Conservation (phyloP, 2,888 invertebrate genomes). For the Troides oblongomaculatus region DNA sequence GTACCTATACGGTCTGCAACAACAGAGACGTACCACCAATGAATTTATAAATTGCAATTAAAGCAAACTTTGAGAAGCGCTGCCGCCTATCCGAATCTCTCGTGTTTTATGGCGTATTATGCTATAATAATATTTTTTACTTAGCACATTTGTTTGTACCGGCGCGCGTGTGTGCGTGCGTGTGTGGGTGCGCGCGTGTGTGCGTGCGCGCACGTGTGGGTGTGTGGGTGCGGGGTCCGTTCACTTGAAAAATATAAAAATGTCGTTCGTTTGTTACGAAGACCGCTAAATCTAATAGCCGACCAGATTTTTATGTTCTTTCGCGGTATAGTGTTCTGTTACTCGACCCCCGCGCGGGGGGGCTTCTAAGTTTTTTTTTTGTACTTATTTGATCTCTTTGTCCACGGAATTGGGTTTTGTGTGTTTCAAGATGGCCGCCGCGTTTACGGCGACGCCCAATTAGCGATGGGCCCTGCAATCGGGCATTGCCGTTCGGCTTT, state of each 20-base stretch:
- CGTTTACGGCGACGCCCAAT: constrained; percentile 57
- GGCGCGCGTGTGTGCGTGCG: constrained; percentile 38
- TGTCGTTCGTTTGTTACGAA: constrained; percentile 56
- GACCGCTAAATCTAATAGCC: constrained; percentile 61
- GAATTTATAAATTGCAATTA: not conserved
- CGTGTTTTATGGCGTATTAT: constrained; percentile 77
- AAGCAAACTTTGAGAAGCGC: constrained; percentile 59
- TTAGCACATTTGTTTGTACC: constrained; percentile 74
- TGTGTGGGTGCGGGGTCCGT: constrained; percentile 32
- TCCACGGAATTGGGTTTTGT: constrained; percentile 48
- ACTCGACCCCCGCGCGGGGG: constrained; percentile 49
- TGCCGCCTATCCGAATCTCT: constrained; percentile 45
- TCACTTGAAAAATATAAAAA: constrained; percentile 50
- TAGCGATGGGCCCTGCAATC: constrained; percentile 52
- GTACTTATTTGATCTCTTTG: constrained; percentile 45
- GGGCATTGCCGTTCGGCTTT: constrained; percentile 53
- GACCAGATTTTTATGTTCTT: constrained; percentile 65
- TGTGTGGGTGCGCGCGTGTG: too few relatives aligned
- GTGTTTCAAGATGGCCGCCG: constrained; percentile 44
- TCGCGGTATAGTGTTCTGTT: constrained; percentile 69
- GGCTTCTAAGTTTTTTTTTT: constrained; percentile 14
- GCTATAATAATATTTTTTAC: constrained; percentile 78
- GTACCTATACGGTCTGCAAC: too few relatives aligned
- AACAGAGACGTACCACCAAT: too few relatives aligned
- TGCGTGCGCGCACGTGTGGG: constrained; percentile 31